phyloP scores from a whole-genome alignment of 1,140 invertebrate species.

The Hyphantria cunea region DNA sequence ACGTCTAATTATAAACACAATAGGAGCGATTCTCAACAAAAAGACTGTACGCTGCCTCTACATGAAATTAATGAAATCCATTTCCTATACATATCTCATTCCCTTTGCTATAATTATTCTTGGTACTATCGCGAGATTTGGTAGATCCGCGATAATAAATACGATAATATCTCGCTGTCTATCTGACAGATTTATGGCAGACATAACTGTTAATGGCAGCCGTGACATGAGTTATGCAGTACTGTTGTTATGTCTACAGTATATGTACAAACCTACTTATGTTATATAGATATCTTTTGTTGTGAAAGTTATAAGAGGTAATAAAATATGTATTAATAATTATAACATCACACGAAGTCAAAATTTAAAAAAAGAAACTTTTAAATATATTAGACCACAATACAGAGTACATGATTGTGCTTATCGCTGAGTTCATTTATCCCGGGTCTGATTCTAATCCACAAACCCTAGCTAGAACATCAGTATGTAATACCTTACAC shows the following conservation, averaged over 20 bases:
- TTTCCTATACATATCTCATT: constrained; percentile 12
- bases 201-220: constrained; percentile 27
- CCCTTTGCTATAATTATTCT: constrained; percentile 9
- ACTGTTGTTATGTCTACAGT: constrained; percentile 7
- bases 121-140: constrained; percentile 4
- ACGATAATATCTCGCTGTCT: constrained; percentile 27
- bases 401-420: too few relatives aligned
- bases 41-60: too few relatives aligned
- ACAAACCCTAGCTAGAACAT: too few relatives aligned
- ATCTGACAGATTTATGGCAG: constrained; percentile 24
- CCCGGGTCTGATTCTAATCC: too few relatives aligned
- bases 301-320: not conserved
- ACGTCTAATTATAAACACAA: too few relatives aligned
- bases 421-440: too few relatives aligned
- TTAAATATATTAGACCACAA: too few relatives aligned
- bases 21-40: too few relatives aligned
- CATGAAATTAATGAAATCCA: not conserved
- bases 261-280: not conserved
- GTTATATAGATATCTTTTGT: not conserved
- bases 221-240: constrained; percentile 24
- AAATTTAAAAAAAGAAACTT: too few relatives aligned
- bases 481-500: too few relatives aligned
- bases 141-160: constrained; percentile 15
- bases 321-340: too few relatives aligned
- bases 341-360: too few relatives aligned